These are phyloP conservation scores for Tillus elongatus DNA, from an alignment of 2,888 invertebrate species.

Conservation along the genomic window DNA sequence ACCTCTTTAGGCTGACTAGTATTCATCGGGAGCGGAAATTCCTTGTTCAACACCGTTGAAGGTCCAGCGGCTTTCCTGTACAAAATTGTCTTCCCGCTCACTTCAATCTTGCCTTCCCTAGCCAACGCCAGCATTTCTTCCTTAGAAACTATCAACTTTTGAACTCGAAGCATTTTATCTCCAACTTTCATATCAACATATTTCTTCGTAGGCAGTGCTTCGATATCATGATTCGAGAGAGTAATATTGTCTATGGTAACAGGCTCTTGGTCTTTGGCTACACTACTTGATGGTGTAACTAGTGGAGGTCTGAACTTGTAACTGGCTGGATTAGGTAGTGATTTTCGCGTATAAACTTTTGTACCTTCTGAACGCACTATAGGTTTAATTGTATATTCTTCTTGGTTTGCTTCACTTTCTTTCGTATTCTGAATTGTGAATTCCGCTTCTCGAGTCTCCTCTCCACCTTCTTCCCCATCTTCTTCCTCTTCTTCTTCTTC, in stretches of 20 bases:
- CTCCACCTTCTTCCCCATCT: conserved; percentile 12
- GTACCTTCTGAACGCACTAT: conserved; percentile 39
- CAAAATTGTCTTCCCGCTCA: conserved; percentile 43
- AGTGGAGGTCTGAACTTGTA: conserved; percentile 16
- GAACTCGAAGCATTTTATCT: conserved; percentile 54
- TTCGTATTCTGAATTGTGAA: conserved; percentile 1
- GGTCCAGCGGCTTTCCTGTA: conserved; percentile 23
- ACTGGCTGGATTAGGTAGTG: conserved; percentile 7
- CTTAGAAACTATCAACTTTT: conserved; percentile 58
- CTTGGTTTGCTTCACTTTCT: conserved; percentile 34
- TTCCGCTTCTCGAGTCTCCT: conserved; percentile 6
- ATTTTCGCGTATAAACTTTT: conserved; percentile 33
- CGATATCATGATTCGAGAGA: conserved; percentile 28
- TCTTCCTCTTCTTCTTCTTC: conserved; percentile 30
- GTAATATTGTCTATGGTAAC: conserved; percentile 27
- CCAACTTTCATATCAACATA: conserved; percentile 49
- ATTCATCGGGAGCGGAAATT: too few species aligned
- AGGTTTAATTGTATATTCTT: conserved; percentile 34
- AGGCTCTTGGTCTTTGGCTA: conserved; percentile 20
- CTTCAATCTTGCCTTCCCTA: conserved; percentile 54
- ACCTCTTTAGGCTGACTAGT: too few species aligned
- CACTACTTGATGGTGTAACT: conserved; percentile 14
- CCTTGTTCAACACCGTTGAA: too few species aligned
- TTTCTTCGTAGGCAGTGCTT: conserved; percentile 31
- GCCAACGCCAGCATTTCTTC: conserved; percentile 58